These are phyloP conservation scores for Brotula barbata DNA, from an alignment of 2,797 vertebrate genomes.

Conservation along the genomic window DNA sequence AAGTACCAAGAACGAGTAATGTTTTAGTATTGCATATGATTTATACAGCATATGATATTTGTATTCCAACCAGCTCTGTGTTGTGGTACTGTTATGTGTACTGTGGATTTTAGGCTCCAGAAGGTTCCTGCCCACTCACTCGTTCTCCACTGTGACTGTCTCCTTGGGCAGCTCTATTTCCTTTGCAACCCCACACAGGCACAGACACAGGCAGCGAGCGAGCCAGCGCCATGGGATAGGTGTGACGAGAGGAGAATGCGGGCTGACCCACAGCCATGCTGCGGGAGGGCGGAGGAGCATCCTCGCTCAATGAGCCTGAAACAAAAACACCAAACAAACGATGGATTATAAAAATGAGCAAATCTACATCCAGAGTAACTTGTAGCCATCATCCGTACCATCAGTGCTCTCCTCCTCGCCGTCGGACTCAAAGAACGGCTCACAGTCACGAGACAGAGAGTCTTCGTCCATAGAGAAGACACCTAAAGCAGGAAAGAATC, in stretches of 20 bases:
- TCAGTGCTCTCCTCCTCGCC: conserved; percentile 91
- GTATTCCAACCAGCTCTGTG: background rate
- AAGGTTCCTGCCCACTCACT: conserved; percentile 40
- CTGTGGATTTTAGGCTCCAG: too few relatives aligned
- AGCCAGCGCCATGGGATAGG: conserved; percentile 81
- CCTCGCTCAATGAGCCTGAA: conserved; percentile 85
- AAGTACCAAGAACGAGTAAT: too few relatives aligned
- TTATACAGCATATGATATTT: too few relatives aligned
- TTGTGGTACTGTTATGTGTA: background rate
- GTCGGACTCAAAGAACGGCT: conserved; percentile 92
- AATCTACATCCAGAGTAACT: rapidly evolving
- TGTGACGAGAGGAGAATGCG: conserved; percentile 55
- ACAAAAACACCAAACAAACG: background rate
- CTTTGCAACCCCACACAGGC: conserved; percentile 87
- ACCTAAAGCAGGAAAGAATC: conserved; percentile 65
- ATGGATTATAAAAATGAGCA: rapidly evolving
- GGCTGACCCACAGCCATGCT: conserved; percentile 73
- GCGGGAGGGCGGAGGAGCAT: conserved; percentile 79
- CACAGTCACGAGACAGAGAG: conserved; percentile 86
- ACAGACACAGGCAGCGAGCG: conserved; percentile 90
- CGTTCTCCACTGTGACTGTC: conserved; percentile 72
- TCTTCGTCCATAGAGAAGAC: conserved; percentile 95
- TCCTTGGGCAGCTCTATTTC: conserved; percentile 55
- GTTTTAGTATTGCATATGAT: too few relatives aligned
- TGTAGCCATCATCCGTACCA: conserved; percentile 69